Base-by-base conservation (phyloP, 2,113 vertebrate genomes). In the Tachuris rubrigastra region DNA sequence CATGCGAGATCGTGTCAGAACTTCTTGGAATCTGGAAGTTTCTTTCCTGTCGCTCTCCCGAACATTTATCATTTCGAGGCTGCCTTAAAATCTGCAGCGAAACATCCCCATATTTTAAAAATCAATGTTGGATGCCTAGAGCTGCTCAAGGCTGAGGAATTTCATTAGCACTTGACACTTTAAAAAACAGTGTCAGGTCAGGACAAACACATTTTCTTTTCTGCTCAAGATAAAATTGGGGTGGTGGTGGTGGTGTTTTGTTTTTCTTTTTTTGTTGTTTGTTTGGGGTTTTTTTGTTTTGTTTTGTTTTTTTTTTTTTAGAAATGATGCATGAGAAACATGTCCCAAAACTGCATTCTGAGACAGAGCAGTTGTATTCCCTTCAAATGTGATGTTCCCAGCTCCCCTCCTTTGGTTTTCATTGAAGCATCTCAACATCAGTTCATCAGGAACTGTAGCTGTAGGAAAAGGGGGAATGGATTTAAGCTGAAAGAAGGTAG, bases 121-220 rank as follows among this genome's bases (percentile, higher is more conserved):
- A 69, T 68, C 85, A 78, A 3, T 83, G 12, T 4, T 14, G 31
- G 87, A 31, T 69, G 95, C 94, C 89, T 73, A 35, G 66, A 94
- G 31, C 81, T 67, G 90, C 96, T 94, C 82, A 87, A 91, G 96
- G 96, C 96, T 93, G 81, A 90, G 93, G 95, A 95, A 97, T 97
- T 92, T 97, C 95, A 96, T 97, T 96, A 96, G 94, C 95, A 94
- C 94, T 92, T 77, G 85, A 95, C 93, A 93, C 94, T 89, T 96
- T 74, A 86, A 82, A 96, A 95, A 93, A 87, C 93, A 93, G 93
- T 56, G 94, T 79, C 89, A 71, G 90, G 93, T 88, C 87, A 77
- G 91, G 95, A 95, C 88, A 93, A 90, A 87, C 73, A 91, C 85
- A 69, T 89, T 95, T 78, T 22, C 96, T 88, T 73, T 84, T 82